Conservation (phyloP, 2,888 invertebrate species). For the Coelogynopora nodosa region DNA sequence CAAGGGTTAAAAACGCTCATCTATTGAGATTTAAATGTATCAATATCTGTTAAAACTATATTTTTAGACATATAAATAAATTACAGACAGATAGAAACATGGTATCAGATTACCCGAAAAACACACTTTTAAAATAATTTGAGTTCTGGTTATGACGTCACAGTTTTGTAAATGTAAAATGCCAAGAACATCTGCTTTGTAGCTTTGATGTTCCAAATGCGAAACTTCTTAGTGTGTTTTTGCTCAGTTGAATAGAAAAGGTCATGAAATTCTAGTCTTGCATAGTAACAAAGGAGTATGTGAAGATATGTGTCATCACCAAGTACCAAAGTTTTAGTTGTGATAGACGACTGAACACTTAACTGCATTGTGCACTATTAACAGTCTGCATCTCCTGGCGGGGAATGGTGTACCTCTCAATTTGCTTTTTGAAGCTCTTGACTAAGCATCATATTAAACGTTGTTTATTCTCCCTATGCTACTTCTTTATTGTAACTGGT, state of each 20-base stretch:
- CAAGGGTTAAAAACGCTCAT: not conserved
- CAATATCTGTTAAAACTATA: not conserved
- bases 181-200: not conserved
- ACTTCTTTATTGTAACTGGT: not conserved
- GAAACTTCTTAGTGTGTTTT: not conserved
- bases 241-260: not conserved
- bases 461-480: not conserved
- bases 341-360: not conserved
- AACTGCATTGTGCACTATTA: not conserved
- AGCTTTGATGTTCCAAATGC: not conserved
- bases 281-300: not conserved
- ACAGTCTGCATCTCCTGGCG: not conserved
- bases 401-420: not conserved
- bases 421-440: not conserved
- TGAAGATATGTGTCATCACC: not conserved
- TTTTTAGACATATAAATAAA: not conserved
- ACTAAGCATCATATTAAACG: not conserved
- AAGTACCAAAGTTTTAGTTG: not conserved
- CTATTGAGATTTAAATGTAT: not conserved
- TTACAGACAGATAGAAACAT: not conserved
- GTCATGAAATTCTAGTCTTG: not conserved
- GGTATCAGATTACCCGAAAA: not conserved
- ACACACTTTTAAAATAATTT: not conserved
- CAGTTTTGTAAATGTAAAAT: not conserved
- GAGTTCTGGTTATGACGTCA: not conserved